A percentile compares a stretch with the other conserved stretches of the same genome.
phyloP scores from a whole-genome alignment of 2,797 vertebrate genomes.

The Echeneis naucrates region DNA sequence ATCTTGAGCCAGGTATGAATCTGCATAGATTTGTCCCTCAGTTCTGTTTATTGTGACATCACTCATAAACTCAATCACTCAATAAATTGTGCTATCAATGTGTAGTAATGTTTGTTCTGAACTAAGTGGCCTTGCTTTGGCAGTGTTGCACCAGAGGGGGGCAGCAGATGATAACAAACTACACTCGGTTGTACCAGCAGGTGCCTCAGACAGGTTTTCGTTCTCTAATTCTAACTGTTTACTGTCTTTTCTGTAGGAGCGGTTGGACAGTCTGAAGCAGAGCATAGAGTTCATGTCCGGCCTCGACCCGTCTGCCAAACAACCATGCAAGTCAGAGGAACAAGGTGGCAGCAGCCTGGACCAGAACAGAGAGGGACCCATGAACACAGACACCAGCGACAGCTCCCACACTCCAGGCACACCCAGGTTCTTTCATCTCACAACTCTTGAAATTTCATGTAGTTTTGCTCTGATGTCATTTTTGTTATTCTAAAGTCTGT shows the following conservation, averaged over 20 bases:
- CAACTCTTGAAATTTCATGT: not conserved
- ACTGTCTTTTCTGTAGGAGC: conserved; percentile 85
- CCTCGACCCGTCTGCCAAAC: conserved; percentile 88
- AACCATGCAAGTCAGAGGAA: conserved; percentile 83
- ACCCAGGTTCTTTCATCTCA: conserved; percentile 84
- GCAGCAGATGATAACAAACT: conserved; percentile 47
- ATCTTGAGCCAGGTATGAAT: conserved; percentile 93
- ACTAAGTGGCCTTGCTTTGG: conserved; percentile 13
- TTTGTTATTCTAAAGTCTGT: not conserved
- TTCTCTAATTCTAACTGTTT: not conserved
- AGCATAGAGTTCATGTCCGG: conserved; percentile 98
- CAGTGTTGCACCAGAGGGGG: conserved; percentile 65
- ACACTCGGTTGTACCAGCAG: not conserved
- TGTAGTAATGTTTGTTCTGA: not conserved
- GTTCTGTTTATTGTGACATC: not conserved
- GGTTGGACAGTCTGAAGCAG: conserved; percentile 95
- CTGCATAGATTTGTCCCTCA: too few species aligned
- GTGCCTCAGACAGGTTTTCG: not conserved
- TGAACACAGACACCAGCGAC: conserved; percentile 82
- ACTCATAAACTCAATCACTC: too few species aligned
- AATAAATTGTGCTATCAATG: not conserved
- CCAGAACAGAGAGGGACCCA: conserved; percentile 78
- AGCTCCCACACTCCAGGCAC: conserved; percentile 84
- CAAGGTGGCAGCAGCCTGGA: conserved; percentile 74
- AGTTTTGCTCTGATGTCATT: not conserved